Percentiles rank a stretch among this genome's conserved stretches.
phyloP scores from a whole-genome alignment of 2,113 vertebrate genomes.

The Callospermophilus lateralis region DNA sequence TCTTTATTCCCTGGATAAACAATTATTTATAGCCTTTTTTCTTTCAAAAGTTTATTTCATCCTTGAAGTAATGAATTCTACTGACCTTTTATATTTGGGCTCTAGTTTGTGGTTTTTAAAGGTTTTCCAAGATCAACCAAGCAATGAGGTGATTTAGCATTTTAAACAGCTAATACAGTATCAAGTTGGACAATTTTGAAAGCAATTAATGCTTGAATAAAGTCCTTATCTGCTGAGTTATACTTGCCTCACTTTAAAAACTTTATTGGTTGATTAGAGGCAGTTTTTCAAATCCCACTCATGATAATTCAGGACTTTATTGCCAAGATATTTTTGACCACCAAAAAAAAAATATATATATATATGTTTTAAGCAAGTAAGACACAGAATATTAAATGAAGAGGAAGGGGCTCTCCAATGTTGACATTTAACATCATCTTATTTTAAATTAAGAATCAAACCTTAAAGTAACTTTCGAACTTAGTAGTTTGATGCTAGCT shows the following conservation, averaged over 20 bases:
- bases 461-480: constrained; percentile 53
- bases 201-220: constrained; percentile 80
- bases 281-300: constrained; percentile 67
- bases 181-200: constrained; percentile 82
- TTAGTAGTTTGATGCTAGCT: constrained; percentile 8
- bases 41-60: constrained; percentile 70
- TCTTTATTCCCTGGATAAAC: background rate
- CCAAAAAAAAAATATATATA: background rate
- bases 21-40: constrained; percentile 62
- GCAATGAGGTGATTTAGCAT: constrained; percentile 85
- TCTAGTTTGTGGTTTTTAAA: constrained; percentile 84
- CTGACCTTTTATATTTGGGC: constrained; percentile 85
- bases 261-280: constrained; percentile 63
- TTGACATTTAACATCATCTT: constrained; percentile 44
- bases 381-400: background rate
- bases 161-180: constrained; percentile 78
- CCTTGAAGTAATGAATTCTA: constrained; percentile 78
- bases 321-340: constrained; percentile 59
- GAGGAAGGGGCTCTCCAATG: background rate
- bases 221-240: constrained; percentile 74
- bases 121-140: constrained; percentile 85
- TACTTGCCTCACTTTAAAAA: background rate
- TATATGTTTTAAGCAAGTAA: constrained; percentile 41
- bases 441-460: constrained; percentile 60
- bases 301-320: constrained; percentile 66